phyloP scores from a whole-genome alignment of 1,140 invertebrate species.

The Trichonephila inaurata region DNA sequence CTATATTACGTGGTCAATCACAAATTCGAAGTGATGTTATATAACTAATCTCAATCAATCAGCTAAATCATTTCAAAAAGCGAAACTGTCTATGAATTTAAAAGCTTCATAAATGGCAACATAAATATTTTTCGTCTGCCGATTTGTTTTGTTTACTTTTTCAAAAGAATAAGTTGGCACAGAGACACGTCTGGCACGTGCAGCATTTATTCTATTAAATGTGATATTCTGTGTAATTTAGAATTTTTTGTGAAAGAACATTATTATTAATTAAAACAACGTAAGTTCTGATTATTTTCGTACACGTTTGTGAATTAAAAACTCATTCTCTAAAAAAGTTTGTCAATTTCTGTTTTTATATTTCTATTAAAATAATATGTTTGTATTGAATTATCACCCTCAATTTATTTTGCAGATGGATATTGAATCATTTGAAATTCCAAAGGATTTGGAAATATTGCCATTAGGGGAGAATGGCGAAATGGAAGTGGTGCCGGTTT shows the following conservation, averaged over 20 bases:
- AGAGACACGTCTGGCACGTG: not conserved
- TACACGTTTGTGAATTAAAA: not conserved
- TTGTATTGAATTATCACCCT: not conserved
- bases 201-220: not conserved
- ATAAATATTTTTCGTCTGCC: not conserved
- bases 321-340: not conserved
- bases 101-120: not conserved
- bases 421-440: constrained; percentile 14
- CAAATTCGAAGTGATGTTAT: too few relatives aligned
- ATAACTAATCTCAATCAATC: too few relatives aligned
- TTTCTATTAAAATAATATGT: not conserved
- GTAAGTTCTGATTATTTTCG: not conserved
- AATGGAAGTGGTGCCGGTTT: constrained; percentile 51
- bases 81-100: too few relatives aligned
- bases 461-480: constrained; percentile 67
- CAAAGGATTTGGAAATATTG: constrained; percentile 51
- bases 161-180: not conserved
- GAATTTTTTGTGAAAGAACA: not conserved
- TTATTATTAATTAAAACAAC: not conserved
- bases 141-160: constrained; percentile 1
- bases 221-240: not conserved
- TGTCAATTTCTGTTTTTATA: not conserved
- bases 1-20: too few relatives aligned
- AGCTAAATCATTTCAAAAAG: too few relatives aligned
- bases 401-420: constrained; percentile 49